phyloP scores from a whole-genome alignment of 2,888 invertebrate species.

The Archaeoteleia sp. region DNA sequence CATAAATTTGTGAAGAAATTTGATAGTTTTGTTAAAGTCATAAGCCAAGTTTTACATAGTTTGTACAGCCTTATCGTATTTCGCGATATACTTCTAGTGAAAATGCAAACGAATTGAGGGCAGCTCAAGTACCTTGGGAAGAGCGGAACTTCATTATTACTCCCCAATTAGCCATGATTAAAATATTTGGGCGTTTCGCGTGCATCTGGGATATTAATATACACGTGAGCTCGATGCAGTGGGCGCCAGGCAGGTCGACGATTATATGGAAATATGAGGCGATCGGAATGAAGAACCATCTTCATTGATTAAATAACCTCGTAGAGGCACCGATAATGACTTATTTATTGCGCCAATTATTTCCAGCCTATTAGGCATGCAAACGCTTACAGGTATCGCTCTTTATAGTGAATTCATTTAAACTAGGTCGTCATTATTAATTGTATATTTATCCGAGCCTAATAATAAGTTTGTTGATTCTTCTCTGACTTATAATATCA shows the following conservation, averaged over 20 bases:
- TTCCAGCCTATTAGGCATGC: constrained; percentile 67
- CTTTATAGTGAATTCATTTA: constrained; percentile 37
- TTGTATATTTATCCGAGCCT: constrained; percentile 33
- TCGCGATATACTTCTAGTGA: constrained; percentile 56
- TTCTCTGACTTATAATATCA: constrained; percentile 31
- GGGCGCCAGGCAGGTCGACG: constrained; percentile 60
- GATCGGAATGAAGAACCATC: constrained; percentile 68
- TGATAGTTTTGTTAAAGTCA: constrained; percentile 34
- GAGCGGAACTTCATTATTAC: constrained; percentile 74
- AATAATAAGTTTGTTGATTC: constrained; percentile 43
- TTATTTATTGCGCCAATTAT: constrained; percentile 74
- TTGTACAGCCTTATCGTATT: constrained; percentile 45
- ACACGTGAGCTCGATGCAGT: constrained; percentile 60
- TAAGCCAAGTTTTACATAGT: constrained; percentile 43
- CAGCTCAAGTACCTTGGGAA: constrained; percentile 57
- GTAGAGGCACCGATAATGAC: constrained; percentile 69
- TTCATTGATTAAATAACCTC: constrained; percentile 72
- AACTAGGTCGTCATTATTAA: constrained; percentile 36
- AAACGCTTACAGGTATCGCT: constrained; percentile 50
- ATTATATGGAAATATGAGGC: constrained; percentile 72
- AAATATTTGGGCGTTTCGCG: constrained; percentile 74
- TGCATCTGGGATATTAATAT: constrained; percentile 74
- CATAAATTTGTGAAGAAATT: too few relatives aligned
- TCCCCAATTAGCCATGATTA: constrained; percentile 74
- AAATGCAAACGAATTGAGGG: constrained; percentile 66